Evolutionary conservation across 2,113 vertebrate genomes (phyloP).

Genomic region (Apodemus sylvaticus): DNA sequence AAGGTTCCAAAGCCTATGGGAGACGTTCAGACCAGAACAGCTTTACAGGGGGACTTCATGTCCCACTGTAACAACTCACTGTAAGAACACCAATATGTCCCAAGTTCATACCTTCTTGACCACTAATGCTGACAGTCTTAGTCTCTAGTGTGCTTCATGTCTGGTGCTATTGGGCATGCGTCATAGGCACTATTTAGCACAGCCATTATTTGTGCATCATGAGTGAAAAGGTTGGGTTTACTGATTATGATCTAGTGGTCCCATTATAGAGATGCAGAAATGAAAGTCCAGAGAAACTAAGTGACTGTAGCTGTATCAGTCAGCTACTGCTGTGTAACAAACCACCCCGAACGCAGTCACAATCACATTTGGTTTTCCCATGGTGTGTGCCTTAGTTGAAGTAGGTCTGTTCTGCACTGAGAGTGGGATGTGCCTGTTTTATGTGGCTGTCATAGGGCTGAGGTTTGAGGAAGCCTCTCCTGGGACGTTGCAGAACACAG

Average conservation of each 20-base stretch:
- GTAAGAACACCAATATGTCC: background rate
- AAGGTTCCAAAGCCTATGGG: background rate
- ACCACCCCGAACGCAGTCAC: background rate
- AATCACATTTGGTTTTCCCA: background rate
- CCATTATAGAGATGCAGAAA: slow-evolving; percentile 15
- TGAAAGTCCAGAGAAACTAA: background rate
- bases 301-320: background rate
- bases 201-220: background rate
- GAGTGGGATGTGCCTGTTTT: background rate
- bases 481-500: background rate
- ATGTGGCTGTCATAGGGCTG: background rate
- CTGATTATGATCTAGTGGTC: background rate
- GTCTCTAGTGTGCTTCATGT: background rate
- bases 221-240: background rate
- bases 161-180: background rate
- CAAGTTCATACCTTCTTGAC: background rate
- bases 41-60: background rate
- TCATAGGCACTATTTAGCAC: background rate
- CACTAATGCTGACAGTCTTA: background rate
- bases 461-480: background rate
- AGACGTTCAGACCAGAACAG: too few species aligned
- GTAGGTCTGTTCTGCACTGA: background rate
- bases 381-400: background rate
- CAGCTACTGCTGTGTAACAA: slow-evolving; percentile 30
- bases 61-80: background rate